Conservation (phyloP, 2,797 vertebrate genomes). For the Borostomias antarcticus region DNA sequence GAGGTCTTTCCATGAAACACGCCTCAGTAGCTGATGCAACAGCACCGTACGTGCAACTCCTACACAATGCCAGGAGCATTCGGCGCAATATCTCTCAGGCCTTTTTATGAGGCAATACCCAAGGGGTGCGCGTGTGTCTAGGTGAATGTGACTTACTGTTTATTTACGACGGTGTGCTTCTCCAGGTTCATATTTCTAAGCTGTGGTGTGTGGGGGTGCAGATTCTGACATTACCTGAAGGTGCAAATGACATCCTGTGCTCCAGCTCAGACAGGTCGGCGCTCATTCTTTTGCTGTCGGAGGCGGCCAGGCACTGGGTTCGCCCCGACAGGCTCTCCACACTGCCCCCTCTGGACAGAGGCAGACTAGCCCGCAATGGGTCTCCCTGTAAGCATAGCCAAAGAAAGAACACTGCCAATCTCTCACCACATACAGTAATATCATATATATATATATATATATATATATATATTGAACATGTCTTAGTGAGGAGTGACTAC, state of each 20-base stretch:
- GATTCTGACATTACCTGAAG: constrained; percentile 81
- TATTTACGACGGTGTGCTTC: neutral
- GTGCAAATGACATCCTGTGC: constrained; percentile 83
- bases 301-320: constrained; percentile 78
- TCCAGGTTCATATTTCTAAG: too few species aligned
- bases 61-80: neutral
- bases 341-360: constrained; percentile 94
- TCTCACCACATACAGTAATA: neutral
- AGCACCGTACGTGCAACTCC: constrained; percentile 15
- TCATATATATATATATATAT: too few species aligned
- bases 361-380: constrained; percentile 81
- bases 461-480: too few species aligned
- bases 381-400: constrained; percentile 77
- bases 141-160: constrained; percentile 5
- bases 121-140: too few species aligned
- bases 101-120: too few species aligned
- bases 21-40: neutral
- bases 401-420: neutral
- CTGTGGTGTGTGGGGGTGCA: neutral
- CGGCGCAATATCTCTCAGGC: neutral
- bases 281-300: constrained; percentile 93
- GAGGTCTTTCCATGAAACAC: constrained; percentile 7
- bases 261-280: constrained; percentile 96
- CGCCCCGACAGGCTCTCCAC: constrained; percentile 89
- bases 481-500: too few species aligned